Evolutionary conservation across 2,113 vertebrate genomes (phyloP), one percentile per base, ranked within the genome.

Genomic region (Onychostoma macrolepis): DNA sequence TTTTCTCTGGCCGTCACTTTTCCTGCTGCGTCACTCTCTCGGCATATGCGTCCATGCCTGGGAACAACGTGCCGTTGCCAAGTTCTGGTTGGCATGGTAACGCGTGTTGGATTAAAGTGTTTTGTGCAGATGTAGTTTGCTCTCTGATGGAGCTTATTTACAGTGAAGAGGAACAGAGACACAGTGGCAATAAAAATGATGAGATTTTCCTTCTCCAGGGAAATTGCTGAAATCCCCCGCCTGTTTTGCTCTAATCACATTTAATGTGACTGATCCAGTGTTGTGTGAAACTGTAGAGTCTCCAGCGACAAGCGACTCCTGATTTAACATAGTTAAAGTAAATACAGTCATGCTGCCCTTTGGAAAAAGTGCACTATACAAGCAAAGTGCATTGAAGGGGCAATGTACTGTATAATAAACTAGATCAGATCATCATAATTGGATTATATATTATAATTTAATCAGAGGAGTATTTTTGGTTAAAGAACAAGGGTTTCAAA

Each of bases 1-100:
- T n/a, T 79, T 77, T 45, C 6, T 48, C 41, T 5, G 0, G 71
- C 9, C 11, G 69, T 58, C 48, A 36, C 33, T 56, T 79, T 65
- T 43, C 79, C 67, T n/a, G 87, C 83, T 48, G 63, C 36, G 45
- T 88, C 84, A 80, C 79, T 71, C 76, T 10, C 21, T 28, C 69
- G 0, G 13, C 58, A 56, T 26, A 19, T 79, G 26, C 48, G 28
- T 50, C 6, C 26, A 30, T 86, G 77, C 87, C 71, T 83, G 74
- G 61, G 58, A 75, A 80, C 76, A 87, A 67, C 21, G 75, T 76
- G 80, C 84, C 67, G 85, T 90, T 90, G 89, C 89, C 61, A 61
- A 81, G 84, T 76, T 63, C 78, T 33, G 48, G 89, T 90, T 43
- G 86, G 53, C 85, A 90, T 88, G 81, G 84, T 71, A 86, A 90